These are phyloP conservation scores for Cephus pygmeus DNA, from an alignment of 2,888 invertebrate genomes.

Conservation along the genomic window DNA sequence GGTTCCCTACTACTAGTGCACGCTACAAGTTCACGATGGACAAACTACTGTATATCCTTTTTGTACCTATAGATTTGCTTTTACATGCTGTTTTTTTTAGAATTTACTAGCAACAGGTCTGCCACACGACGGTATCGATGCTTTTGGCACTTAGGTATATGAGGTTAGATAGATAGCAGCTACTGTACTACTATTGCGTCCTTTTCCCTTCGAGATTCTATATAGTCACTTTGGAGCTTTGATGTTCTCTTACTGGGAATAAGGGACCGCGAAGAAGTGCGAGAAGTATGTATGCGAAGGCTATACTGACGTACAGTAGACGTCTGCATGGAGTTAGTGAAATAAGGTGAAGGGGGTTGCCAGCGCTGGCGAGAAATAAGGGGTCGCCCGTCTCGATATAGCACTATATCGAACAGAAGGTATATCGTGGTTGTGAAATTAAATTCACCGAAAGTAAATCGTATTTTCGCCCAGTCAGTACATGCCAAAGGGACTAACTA, in stretches of 20 bases:
- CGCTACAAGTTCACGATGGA: neutral
- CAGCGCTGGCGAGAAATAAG: neutral
- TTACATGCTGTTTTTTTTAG: neutral
- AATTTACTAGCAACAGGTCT: neutral
- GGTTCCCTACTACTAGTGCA: neutral
- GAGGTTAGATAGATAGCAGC: neutral
- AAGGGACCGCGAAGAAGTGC: too few relatives aligned
- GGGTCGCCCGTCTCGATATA: neutral
- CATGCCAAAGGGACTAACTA: slow-evolving; percentile 54
- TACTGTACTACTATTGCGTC: neutral
- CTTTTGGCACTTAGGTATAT: neutral
- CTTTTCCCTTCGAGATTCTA: neutral
- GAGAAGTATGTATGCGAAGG: neutral
- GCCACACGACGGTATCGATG: neutral
- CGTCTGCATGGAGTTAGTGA: neutral
- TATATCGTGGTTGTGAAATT: slow-evolving; percentile 47
- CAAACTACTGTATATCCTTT: neutral
- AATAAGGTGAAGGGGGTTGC: neutral
- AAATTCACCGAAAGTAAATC: slow-evolving; percentile 61
- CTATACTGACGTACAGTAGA: neutral
- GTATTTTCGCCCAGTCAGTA: slow-evolving; percentile 46
- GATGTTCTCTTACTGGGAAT: too few relatives aligned
- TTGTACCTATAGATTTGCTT: neutral
- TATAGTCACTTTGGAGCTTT: neutral
- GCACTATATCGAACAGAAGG: neutral